Conservation (phyloP, 2,797 vertebrate genomes). For the Thalassophryne amazonica region DNA sequence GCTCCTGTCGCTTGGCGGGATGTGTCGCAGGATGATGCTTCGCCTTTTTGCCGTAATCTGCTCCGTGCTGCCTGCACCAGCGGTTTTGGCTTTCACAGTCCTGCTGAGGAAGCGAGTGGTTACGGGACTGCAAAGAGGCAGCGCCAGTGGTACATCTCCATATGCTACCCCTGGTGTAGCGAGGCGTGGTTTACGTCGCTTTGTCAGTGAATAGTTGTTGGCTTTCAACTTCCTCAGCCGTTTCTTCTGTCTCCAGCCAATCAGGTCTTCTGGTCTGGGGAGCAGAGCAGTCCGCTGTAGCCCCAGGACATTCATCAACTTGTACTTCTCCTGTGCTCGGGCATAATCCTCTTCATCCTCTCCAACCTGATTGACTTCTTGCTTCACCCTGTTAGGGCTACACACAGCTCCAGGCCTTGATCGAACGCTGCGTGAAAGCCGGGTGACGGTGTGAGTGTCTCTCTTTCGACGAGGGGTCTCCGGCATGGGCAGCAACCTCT, state of each 20-base stretch:
- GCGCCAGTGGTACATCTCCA: constrained; percentile 50
- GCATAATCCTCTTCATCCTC: constrained; percentile 79
- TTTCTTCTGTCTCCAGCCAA: constrained; percentile 84
- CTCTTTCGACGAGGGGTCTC: constrained; percentile 53
- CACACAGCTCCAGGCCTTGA: constrained; percentile 29
- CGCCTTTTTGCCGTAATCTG: constrained; percentile 42
- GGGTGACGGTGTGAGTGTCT: constrained; percentile 29
- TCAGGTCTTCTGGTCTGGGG: constrained; percentile 77
- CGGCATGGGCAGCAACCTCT: constrained; percentile 60
- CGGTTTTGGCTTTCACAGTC: constrained; percentile 59
- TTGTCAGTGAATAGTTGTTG: constrained; percentile 80
- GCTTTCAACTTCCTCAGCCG: constrained; percentile 81
- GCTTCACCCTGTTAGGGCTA: constrained; percentile 73
- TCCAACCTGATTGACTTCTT: constrained; percentile 66
- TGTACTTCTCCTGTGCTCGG: constrained; percentile 80
- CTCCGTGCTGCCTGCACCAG: constrained; percentile 7
- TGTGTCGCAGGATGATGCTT: constrained; percentile 3
- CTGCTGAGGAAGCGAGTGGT: constrained; percentile 66
- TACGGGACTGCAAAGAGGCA: constrained; percentile 72
- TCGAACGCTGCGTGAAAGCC: constrained; percentile 46
- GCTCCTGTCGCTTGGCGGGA: constrained; percentile 67
- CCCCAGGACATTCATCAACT: constrained; percentile 80
- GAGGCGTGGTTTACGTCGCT: constrained; percentile 69
- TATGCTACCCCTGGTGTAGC: constrained; percentile 36
- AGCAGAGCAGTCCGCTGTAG: constrained; percentile 80